Percentiles rank a stretch among this genome's conserved stretches.
Conservation (phyloP, 92 coral and sea anemone species). For the Hydrozoanthus gracilis region DNA sequence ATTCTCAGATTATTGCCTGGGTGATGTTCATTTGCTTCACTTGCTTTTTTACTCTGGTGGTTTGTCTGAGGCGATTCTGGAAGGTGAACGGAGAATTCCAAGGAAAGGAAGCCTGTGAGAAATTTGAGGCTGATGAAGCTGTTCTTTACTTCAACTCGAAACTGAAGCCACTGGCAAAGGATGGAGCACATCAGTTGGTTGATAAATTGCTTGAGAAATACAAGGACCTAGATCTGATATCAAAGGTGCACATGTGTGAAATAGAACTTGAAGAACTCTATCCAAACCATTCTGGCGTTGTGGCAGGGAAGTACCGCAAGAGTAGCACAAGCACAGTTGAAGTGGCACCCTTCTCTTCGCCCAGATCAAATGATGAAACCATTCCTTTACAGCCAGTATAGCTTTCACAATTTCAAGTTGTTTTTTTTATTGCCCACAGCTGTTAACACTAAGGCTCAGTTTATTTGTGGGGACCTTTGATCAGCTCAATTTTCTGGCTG, state of each 20-base stretch:
- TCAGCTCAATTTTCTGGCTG: too few relatives aligned
- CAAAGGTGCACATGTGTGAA: slow-evolving; percentile 54
- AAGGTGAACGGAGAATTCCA: slow-evolving; percentile 49
- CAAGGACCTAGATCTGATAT: slow-evolving; percentile 59
- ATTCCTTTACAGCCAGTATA: slow-evolving; percentile 13
- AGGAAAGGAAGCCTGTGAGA: slow-evolving; percentile 57
- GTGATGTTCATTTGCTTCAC: slow-evolving; percentile 62
- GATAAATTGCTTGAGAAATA: slow-evolving; percentile 60
- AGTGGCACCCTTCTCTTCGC: neutral
- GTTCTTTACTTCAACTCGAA: slow-evolving; percentile 69
- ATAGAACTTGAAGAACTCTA: slow-evolving; percentile 54
- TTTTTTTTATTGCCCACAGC: too few relatives aligned
- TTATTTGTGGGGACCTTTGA: too few relatives aligned
- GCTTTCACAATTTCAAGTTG: neutral
- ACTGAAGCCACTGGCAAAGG: slow-evolving; percentile 71
- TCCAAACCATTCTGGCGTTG: slow-evolving; percentile 66
- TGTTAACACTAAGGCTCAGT: too few relatives aligned
- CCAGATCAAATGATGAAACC: neutral
- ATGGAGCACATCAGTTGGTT: slow-evolving; percentile 56
- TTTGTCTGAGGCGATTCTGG: slow-evolving; percentile 69
- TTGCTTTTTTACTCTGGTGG: slow-evolving; percentile 55
- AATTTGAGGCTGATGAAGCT: slow-evolving; percentile 72
- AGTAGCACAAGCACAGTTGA: neutral
- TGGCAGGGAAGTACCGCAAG: slow-evolving; percentile 48
- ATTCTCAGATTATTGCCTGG: slow-evolving; percentile 79